Evolutionary conservation across 2,113 vertebrate genomes (phyloP).

Genomic region (Pica pica): DNA sequence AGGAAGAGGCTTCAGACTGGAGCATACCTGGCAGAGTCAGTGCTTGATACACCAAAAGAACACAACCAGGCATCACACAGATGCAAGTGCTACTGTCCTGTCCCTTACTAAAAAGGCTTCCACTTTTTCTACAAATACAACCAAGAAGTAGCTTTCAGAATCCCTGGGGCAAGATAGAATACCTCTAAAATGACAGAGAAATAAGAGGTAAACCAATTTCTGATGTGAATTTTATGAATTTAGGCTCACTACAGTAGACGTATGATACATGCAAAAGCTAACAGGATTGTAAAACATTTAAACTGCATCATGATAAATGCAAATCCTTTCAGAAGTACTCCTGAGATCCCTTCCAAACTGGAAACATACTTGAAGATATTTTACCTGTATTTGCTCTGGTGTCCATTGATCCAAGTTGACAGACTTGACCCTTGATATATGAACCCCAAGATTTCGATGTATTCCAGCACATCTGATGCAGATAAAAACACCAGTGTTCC

Average conservation of each 20-base stretch:
- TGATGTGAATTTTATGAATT: background rate
- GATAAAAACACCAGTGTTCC: constrained; percentile 99
- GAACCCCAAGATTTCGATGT: constrained; percentile 97
- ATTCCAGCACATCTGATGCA: constrained; percentile 98
- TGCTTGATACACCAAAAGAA: background rate
- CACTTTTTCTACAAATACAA: background rate
- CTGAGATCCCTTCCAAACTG: background rate
- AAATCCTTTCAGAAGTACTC: background rate
- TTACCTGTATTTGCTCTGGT: constrained; percentile 96
- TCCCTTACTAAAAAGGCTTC: background rate
- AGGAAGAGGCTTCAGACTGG: background rate
- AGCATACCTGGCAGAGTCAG: background rate
- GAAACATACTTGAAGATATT: background rate
- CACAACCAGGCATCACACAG: background rate
- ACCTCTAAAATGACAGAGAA: background rate
- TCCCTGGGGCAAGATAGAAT: background rate
- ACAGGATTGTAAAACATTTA: background rate
- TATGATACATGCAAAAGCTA: background rate
- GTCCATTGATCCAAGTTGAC: constrained; percentile 99
- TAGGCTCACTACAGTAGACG: background rate
- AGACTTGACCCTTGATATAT: constrained; percentile 98
- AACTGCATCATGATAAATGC: background rate
- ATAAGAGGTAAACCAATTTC: background rate
- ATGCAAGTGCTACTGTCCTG: background rate
- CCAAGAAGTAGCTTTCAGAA: background rate